Percentiles rank a stretch among this genome's conserved stretches.
These are phyloP conservation scores for Eueides isabella DNA, from an alignment of 1,140 invertebrate species.

Conservation along the genomic window DNA sequence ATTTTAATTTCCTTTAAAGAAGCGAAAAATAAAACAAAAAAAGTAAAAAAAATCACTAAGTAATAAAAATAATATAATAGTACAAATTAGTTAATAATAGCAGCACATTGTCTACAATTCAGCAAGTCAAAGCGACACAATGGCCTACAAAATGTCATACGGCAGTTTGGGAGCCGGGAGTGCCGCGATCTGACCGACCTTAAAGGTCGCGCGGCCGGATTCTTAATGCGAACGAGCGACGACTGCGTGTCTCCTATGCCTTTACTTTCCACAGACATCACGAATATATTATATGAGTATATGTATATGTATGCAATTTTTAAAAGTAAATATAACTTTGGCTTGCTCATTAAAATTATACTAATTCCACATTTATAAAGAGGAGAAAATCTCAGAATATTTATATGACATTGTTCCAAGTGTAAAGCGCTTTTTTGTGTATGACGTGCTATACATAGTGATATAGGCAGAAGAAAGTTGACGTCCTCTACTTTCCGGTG, in stretches of 20 bases:
- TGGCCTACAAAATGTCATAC: conserved; percentile 23
- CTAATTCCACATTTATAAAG: no score
- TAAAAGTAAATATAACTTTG: no score
- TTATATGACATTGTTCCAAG: no score
- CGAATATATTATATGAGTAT: background rate
- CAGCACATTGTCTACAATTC: background rate
- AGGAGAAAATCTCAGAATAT: no score
- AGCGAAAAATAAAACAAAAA: no score
- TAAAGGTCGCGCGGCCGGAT: conserved; percentile 34
- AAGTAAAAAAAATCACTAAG: no score
- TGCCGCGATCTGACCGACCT: conserved; percentile 26
- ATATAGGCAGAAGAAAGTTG: no score
- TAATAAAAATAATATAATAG: background rate
- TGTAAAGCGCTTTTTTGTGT: no score
- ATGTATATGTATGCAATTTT: background rate
- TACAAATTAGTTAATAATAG: background rate
- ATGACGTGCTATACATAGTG: no score
- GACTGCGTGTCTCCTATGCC: background rate
- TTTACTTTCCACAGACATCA: background rate
- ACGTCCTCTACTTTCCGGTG: no score
- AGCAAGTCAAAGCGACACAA: background rate
- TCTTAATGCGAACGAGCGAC: conserved; percentile 28
- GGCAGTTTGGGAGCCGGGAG: conserved; percentile 15
- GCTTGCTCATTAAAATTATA: no score
- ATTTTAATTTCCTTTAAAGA: no score